Evolutionary conservation across 2,888 invertebrate genomes (phyloP), one percentile per base, ranked within the genome.

Genomic region (Gastrophysa polygoni): DNA sequence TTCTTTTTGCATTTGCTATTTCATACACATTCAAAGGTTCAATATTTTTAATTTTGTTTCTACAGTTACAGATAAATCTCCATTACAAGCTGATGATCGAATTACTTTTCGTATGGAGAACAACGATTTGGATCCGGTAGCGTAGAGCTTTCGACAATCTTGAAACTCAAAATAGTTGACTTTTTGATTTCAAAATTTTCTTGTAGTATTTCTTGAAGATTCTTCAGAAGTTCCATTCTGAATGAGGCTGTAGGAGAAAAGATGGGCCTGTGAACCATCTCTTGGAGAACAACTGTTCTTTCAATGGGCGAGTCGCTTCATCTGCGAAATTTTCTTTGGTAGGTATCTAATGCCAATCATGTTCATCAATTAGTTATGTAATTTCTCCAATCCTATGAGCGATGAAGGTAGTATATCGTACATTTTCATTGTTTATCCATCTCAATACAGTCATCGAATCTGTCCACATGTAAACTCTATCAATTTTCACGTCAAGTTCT

Each of bases 161-260:
- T 6, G 6, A 21, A 5, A 2, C 6, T 1, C 18, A 48, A 14
- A 1, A 48, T 14, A 11, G 21, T 1, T 20, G 48, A 48, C 21
- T 48, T 48, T 20, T 48, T 24, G 1, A 48, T 21, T 20, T 48
- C 48, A 8, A 48, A 48, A 48, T 20, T 21, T 48, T 48, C 18
- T 18, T 10, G 3, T 17, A 20, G 18, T 17, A 46, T 18, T 17
- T 46, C 46, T 20, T 18, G 11, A 10, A 24, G 7, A 24, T 5
- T 24, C 7, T 24, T 7, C 18, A 16, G 6, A 46, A 11, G 17
- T 17, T 46, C 11, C 20, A 18, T 11, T 11, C 18, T 46, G 16
- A 18, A 10, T 11, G 18, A 46, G 16, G 4, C 11, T 18, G 20
- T 17, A 46, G 5, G 17, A n/a, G n/a, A n/a, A n/a, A n/a, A n/a